Evolutionary conservation across 2,797 vertebrate genomes (phyloP).

Genomic region (Uromys caudimaculatus): DNA sequence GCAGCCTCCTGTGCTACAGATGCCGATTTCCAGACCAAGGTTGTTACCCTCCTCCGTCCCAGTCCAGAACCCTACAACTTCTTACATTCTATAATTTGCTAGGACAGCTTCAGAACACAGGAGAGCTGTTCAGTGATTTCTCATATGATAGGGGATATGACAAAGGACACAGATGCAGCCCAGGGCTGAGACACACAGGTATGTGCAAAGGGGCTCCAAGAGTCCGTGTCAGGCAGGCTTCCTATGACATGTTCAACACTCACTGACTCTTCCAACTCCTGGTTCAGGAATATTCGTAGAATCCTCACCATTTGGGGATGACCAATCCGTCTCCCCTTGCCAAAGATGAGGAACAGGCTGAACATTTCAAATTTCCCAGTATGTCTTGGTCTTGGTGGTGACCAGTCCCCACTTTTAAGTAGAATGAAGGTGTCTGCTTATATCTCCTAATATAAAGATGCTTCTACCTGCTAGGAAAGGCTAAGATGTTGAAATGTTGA

Average conservation of each 20-base stretch:
- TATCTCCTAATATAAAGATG: neutral
- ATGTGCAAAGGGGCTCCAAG: neutral
- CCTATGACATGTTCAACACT: neutral
- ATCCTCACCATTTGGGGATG: neutral
- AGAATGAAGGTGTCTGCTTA: neutral
- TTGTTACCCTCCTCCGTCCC: neutral
- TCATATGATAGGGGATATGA: too few relatives aligned
- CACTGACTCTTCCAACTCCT: neutral
- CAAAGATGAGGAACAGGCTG: neutral
- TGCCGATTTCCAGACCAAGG: neutral
- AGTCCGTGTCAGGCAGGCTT: too few relatives aligned
- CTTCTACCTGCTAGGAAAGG: neutral
- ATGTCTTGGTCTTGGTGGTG: neutral
- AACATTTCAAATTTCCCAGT: neutral
- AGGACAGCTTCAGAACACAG: neutral
- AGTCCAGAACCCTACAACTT: neutral
- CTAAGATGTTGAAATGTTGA: neutral
- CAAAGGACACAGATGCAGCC: neutral
- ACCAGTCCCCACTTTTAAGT: neutral
- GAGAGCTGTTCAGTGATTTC: neutral
- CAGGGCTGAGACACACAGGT: neutral
- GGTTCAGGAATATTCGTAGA: neutral
- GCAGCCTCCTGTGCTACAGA: neutral
- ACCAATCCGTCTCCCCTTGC: neutral
- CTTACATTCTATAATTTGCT: too few relatives aligned